These are phyloP conservation scores for Andrena hattorfiana DNA, from an alignment of 2,888 invertebrate species.

Conservation along the genomic window DNA sequence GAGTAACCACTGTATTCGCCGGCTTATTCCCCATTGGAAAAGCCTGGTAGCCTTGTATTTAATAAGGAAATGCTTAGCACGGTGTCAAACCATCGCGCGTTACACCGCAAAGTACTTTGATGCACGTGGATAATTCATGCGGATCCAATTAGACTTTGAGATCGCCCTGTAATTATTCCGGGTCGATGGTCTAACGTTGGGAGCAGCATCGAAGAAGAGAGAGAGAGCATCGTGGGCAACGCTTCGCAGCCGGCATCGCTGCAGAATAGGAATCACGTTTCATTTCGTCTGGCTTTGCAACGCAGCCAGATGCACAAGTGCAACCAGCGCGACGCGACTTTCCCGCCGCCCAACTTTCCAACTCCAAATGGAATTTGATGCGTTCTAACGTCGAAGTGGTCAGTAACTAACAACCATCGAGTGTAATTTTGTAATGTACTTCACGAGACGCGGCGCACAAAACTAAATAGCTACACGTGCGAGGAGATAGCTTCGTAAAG, in stretches of 20 bases:
- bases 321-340: background rate
- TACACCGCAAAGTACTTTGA: slow-evolving; percentile 57
- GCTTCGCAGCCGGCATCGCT: slow-evolving; percentile 28
- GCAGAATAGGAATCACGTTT: slow-evolving; percentile 52
- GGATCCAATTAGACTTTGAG: slow-evolving; percentile 81
- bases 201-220: slow-evolving; percentile 42
- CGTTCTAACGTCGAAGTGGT: background rate
- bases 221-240: slow-evolving; percentile 19
- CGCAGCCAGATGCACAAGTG: background rate
- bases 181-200: slow-evolving; percentile 69
- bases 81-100: slow-evolving; percentile 20
- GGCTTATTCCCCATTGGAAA: background rate
- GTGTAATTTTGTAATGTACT: background rate
- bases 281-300: slow-evolving; percentile 33
- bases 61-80: slow-evolving; percentile 31
- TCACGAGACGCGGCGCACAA: too few relatives aligned
- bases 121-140: slow-evolving; percentile 72
- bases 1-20: background rate
- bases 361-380: background rate
- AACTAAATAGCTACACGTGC: too few relatives aligned
- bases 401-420: background rate
- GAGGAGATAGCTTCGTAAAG: too few relatives aligned
- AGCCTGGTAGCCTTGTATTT: slow-evolving; percentile 4
- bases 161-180: slow-evolving; percentile 78
- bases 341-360: background rate